Percentiles rank a stretch among this genome's conserved stretches.
Conservation (phyloP, 2,888 invertebrate genomes). For the Phalera bucephala region DNA sequence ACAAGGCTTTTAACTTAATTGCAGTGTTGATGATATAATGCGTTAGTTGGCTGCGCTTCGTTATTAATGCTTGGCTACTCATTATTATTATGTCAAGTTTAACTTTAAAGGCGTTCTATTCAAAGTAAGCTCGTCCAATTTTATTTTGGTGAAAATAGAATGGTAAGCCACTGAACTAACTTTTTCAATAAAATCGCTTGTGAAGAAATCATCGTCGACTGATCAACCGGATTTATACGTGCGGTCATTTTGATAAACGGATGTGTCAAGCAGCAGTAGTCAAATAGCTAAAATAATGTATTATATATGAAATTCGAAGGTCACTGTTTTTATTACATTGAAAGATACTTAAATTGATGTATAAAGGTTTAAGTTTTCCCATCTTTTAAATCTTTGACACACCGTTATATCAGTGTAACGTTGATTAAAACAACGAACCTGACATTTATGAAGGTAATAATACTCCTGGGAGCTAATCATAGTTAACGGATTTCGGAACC, state of each 20-base stretch:
- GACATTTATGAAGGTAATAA: neutral
- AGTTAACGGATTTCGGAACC: neutral
- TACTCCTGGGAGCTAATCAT: neutral
- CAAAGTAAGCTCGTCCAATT: neutral
- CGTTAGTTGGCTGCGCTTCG: neutral
- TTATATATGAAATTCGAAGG: too few species aligned
- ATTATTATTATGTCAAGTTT: neutral
- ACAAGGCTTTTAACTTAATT: conserved; percentile 28
- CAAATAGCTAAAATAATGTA: too few species aligned
- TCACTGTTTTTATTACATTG: too few species aligned
- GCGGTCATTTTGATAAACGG: neutral
- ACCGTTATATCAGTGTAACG: too few species aligned
- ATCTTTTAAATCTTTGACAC: too few species aligned
- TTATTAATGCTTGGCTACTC: neutral
- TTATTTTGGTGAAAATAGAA: neutral
- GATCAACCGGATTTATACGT: neutral
- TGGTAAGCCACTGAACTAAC: neutral
- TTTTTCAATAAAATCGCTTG: neutral
- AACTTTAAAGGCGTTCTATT: neutral
- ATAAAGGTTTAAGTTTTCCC: too few species aligned
- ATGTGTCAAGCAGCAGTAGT: too few species aligned
- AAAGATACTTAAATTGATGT: too few species aligned
- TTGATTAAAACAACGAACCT: neutral
- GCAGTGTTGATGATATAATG: conserved; percentile 6
- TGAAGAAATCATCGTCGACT: neutral